Conservation (phyloP, 2,797 vertebrate genomes). For the Rhynchotus rufescens region DNA sequence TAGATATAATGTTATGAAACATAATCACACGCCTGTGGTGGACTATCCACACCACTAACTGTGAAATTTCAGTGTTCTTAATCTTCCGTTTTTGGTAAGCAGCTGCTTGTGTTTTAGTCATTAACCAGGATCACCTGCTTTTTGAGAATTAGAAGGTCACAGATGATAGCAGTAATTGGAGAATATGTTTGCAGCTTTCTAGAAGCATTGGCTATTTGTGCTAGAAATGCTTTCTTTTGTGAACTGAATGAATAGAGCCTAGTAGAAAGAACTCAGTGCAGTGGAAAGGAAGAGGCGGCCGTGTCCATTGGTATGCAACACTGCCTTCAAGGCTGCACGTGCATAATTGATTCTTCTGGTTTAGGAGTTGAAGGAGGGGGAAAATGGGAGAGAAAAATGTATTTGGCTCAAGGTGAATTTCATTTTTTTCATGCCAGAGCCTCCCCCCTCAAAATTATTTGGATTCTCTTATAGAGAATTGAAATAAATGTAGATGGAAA, state of each 20-base stretch:
- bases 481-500: neutral
- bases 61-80: conserved; percentile 58
- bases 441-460: neutral
- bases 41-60: conserved; percentile 34
- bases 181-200: conserved; percentile 31
- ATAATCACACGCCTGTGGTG: conserved; percentile 3
- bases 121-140: conserved; percentile 47
- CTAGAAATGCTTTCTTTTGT: neutral
- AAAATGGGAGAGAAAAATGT: neutral
- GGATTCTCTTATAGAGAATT: neutral
- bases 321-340: neutral
- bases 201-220: neutral
- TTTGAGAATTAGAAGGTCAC: conserved; percentile 51
- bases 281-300: neutral
- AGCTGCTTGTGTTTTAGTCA: conserved; percentile 49
- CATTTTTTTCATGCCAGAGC: neutral
- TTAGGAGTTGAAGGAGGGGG: neutral
- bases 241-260: neutral
- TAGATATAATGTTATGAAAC: conserved; percentile 38
- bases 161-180: conserved; percentile 44
- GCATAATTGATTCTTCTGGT: neutral
- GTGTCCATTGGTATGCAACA: neutral
- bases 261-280: neutral
- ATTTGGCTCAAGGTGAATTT: neutral
- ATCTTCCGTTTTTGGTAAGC: conserved; percentile 6